Evolutionary conservation across 2,113 vertebrate species (phyloP).

Genomic region (Monopterus albus): DNA sequence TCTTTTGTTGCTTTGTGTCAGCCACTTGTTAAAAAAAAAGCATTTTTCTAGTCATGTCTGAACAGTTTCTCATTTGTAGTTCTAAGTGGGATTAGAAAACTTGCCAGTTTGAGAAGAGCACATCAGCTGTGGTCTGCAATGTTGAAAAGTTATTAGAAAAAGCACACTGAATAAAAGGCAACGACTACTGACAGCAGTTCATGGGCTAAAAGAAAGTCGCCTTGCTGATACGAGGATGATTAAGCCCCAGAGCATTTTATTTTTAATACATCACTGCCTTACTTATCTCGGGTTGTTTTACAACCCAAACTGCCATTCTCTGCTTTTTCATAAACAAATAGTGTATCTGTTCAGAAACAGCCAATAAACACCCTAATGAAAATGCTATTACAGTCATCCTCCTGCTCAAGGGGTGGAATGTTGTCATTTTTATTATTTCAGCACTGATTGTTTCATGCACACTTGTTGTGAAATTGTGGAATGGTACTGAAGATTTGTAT

Average conservation of each 20-base stretch:
- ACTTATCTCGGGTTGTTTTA: constrained; percentile 36
- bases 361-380: constrained; percentile 61
- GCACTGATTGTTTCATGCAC: constrained; percentile 29
- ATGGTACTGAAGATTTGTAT: too few relatives aligned
- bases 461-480: constrained; percentile 20
- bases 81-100: constrained; percentile 2
- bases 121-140: background rate
- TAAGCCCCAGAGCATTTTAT: constrained; percentile 14
- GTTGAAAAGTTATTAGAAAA: background rate
- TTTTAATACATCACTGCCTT: constrained; percentile 44
- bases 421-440: constrained; percentile 44
- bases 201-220: constrained; percentile 5
- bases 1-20: background rate
- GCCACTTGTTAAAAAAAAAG: constrained; percentile 6
- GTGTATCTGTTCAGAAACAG: constrained; percentile 30
- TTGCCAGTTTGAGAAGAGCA: background rate
- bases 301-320: constrained; percentile 17
- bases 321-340: constrained; percentile 53
- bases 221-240: constrained; percentile 28
- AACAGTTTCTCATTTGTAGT: background rate
- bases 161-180: background rate
- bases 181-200: background rate
- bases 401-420: constrained; percentile 32
- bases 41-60: background rate
- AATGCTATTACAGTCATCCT: constrained; percentile 61